These are phyloP conservation scores for Toxotes lorentzi DNA, from an alignment of 2,797 vertebrate genomes.

Conservation along the genomic window DNA sequence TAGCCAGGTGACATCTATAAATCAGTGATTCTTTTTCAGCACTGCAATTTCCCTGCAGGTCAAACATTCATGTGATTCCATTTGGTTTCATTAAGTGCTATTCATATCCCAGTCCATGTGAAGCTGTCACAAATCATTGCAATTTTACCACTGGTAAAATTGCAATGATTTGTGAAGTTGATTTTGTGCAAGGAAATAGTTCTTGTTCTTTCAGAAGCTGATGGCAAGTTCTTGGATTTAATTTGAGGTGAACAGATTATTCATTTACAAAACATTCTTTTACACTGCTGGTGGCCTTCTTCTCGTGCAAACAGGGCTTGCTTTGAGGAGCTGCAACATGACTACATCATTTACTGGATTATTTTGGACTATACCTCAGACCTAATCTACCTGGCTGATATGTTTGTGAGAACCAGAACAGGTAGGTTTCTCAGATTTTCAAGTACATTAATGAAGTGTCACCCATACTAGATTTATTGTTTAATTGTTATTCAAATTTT, in stretches of 20 bases:
- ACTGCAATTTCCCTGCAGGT: background rate
- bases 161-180: no score
- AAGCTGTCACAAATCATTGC: background rate
- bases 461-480: no score
- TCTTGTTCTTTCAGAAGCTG: background rate
- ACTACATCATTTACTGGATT: conserved; percentile 90
- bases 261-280: background rate
- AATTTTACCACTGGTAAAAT: background rate
- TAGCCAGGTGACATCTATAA: conserved; percentile 89
- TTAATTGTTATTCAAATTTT: background rate
- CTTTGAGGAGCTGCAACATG: conserved; percentile 95
- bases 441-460: no score
- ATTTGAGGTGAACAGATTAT: background rate
- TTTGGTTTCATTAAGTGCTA: background rate
- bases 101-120: background rate
- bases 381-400: conserved; percentile 91
- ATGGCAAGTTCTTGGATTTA: background rate
- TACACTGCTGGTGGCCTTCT: background rate
- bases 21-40: background rate
- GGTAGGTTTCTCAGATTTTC: conserved; percentile 74
- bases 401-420: conserved; percentile 92
- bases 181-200: background rate
- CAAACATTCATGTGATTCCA: conserved; percentile 10
- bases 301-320: conserved; percentile 87
- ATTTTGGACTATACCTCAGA: conserved; percentile 93